phyloP scores from a whole-genome alignment of 2,113 vertebrate genomes.

The Coptodon bakossiorum region DNA sequence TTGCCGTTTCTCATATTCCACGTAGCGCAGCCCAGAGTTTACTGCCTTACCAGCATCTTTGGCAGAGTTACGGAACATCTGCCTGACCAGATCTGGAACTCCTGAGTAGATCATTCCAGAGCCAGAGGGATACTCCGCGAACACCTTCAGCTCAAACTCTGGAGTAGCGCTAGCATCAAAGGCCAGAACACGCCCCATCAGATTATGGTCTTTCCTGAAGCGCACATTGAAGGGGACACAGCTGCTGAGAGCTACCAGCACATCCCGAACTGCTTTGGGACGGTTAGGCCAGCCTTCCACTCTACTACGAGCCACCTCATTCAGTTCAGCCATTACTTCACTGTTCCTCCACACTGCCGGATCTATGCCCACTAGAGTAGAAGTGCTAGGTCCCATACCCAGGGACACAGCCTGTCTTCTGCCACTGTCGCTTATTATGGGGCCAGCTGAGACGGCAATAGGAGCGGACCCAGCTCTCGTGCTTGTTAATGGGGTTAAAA shows the following conservation, averaged over 20 bases:
- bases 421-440: constrained; percentile 68
- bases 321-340: constrained; percentile 70
- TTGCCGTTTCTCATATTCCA: constrained; percentile 83
- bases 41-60: constrained; percentile 81
- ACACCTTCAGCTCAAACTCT: constrained; percentile 84
- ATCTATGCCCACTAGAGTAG: constrained; percentile 59
- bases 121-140: constrained; percentile 81
- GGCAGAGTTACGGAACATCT: constrained; percentile 85
- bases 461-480: constrained; percentile 57
- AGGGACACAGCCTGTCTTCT: constrained; percentile 68
- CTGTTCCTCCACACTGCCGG: constrained; percentile 64
- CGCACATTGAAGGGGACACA: constrained; percentile 84
- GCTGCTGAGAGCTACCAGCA: constrained; percentile 73
- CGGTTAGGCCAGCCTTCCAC: constrained; percentile 82
- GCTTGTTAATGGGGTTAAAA: constrained; percentile 62
- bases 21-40: constrained; percentile 83
- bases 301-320: constrained; percentile 77
- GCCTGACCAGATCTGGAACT: constrained; percentile 76
- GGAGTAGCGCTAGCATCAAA: constrained; percentile 76
- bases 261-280: constrained; percentile 80
- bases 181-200: constrained; percentile 81
- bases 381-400: constrained; percentile 61
- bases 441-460: constrained; percentile 61
- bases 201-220: constrained; percentile 85
- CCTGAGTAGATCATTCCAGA: constrained; percentile 81